Percentiles rank a stretch among this genome's conserved stretches.
Conservation (phyloP, 2,888 invertebrate species). For the Pristionchus fissidentatus region DNA sequence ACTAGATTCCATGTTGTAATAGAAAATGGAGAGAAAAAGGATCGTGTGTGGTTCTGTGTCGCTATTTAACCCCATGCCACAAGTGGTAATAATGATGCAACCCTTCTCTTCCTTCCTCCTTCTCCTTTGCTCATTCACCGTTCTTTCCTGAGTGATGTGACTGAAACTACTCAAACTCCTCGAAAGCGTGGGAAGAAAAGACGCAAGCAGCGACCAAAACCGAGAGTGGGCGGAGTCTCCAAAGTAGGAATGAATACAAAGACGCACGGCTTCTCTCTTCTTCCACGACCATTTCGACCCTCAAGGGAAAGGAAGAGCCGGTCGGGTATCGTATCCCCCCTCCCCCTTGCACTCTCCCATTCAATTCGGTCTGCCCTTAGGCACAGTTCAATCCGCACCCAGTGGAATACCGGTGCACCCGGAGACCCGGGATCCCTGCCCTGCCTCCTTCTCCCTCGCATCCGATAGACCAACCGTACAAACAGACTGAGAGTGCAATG, state of each 20-base stretch:
- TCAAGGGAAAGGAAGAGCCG: no score
- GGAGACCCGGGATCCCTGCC: no score
- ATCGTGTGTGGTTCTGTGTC: neutral
- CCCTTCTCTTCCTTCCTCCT: neutral
- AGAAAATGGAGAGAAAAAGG: neutral
- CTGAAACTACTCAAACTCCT: neutral
- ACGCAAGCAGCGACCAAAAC: neutral
- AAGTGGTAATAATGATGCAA: constrained; percentile 41
- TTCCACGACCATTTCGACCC: neutral
- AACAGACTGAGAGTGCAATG: neutral
- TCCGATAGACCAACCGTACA: neutral
- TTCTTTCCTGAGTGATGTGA: neutral
- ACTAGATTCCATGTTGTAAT: neutral
- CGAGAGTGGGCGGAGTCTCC: constrained; percentile 8
- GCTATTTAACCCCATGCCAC: neutral
- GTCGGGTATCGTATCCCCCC: no score
- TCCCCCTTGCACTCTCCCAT: neutral
- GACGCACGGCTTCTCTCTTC: constrained; percentile 1
- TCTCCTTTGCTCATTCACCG: constrained; percentile 36
- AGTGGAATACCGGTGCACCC: neutral
- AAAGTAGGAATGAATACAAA: constrained; percentile 8
- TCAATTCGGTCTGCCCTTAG: neutral
- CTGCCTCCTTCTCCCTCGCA: neutral
- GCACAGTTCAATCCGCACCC: neutral
- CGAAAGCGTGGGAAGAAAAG: neutral